A percentile compares a stretch with the other conserved stretches of the same genome.
Conservation (phyloP, 2,888 invertebrate species). For the Diarsia brunnea region DNA sequence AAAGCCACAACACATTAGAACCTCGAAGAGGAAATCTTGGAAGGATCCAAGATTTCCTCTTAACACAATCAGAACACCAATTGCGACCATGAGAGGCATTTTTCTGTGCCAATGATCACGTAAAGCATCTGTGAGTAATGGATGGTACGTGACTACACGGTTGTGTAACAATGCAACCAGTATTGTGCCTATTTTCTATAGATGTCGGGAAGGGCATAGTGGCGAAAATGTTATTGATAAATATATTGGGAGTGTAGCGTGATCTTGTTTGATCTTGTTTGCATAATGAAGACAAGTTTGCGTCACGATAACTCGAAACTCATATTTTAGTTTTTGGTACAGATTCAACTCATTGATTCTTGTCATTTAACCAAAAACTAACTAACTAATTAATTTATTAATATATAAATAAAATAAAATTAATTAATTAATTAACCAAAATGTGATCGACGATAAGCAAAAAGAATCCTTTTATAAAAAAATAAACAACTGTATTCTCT, state of each 20-base stretch:
- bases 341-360: too few species aligned
- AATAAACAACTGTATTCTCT: too few species aligned
- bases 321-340: too few species aligned
- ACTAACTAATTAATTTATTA: too few species aligned
- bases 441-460: too few species aligned
- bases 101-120: conserved; percentile 55
- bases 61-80: conserved; percentile 54
- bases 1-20: not conserved
- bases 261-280: not conserved
- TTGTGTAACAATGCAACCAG: conserved; percentile 40
- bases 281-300: too few species aligned
- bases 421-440: too few species aligned
- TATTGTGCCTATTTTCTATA: not conserved
- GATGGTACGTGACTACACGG: conserved; percentile 29
- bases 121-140: conserved; percentile 55
- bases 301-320: not conserved
- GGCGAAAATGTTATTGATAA: not conserved
- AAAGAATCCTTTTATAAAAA: too few species aligned
- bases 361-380: too few species aligned
- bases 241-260: not conserved
- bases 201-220: not conserved
- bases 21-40: too few species aligned
- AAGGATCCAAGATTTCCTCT: conserved; percentile 11
- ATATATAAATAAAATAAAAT: too few species aligned
- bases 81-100: conserved; percentile 52